Evolutionary conservation across 2,888 invertebrate genomes (phyloP).

Genomic region (Catonia carolina): DNA sequence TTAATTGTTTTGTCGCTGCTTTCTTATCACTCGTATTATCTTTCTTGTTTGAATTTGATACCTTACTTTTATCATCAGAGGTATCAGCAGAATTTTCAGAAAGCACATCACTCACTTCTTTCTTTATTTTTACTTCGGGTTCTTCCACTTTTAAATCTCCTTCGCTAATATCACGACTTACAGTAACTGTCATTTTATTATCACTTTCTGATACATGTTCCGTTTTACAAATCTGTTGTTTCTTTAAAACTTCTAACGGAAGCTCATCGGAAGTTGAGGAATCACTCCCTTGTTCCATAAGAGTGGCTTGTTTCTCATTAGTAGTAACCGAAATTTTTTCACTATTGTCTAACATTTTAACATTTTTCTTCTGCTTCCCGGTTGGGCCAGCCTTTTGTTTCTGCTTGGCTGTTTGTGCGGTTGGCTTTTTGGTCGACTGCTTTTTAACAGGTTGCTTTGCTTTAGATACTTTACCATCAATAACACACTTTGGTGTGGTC

Average conservation of each 20-base stretch:
- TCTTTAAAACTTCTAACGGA: constrained; percentile 27
- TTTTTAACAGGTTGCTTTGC: background rate
- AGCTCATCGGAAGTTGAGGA: constrained; percentile 35
- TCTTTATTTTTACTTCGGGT: constrained; percentile 10
- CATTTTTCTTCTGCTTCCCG: constrained; percentile 3
- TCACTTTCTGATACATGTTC: background rate
- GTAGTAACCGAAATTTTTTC: constrained; percentile 10
- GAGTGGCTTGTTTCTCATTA: background rate
- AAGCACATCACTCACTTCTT: background rate
- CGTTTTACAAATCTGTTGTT: constrained; percentile 1
- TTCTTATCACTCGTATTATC: background rate
- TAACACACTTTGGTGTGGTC: background rate
- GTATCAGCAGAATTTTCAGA: background rate
- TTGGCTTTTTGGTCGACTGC: background rate
- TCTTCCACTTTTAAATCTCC: constrained; percentile 11
- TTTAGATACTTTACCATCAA: background rate
- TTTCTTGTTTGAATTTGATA: background rate
- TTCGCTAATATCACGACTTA: background rate
- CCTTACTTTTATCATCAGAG: background rate
- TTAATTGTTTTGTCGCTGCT: background rate
- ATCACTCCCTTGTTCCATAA: constrained; percentile 18
- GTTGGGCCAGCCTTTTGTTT: background rate
- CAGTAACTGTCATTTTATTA: background rate
- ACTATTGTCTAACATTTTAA: constrained; percentile 5
- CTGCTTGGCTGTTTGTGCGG: background rate